These are phyloP conservation scores for Rhagonycha fulva DNA, from an alignment of 2,888 invertebrate species.

Conservation along the genomic window DNA sequence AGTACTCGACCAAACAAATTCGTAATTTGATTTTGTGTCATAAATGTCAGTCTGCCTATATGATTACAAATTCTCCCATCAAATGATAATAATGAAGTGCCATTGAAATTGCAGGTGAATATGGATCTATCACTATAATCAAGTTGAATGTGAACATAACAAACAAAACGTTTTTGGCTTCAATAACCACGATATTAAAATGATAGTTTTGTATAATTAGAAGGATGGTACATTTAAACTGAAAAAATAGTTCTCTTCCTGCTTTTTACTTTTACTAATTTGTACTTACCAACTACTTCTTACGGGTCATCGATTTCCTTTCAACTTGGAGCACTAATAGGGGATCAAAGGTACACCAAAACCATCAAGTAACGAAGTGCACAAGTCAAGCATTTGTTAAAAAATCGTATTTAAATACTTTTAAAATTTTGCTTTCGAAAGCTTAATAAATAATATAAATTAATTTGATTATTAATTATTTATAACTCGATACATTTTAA, in stretches of 20 bases:
- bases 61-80: constrained; percentile 3
- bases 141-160: not conserved
- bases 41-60: constrained; percentile 8
- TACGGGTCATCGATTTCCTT: too few species aligned
- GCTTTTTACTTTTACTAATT: too few species aligned
- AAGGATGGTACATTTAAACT: not conserved
- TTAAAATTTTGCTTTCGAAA: too few species aligned
- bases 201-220: not conserved
- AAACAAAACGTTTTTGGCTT: not conserved
- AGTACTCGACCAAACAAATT: constrained; percentile 8
- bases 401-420: too few species aligned
- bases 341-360: too few species aligned
- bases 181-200: not conserved
- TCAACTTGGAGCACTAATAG: too few species aligned
- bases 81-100: not conserved
- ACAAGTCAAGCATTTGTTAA: too few species aligned
- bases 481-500: too few species aligned
- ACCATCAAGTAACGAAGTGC: too few species aligned
- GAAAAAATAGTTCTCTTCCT: not conserved
- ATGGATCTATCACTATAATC: not conserved
- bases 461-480: too few species aligned
- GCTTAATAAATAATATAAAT: too few species aligned
- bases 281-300: too few species aligned
- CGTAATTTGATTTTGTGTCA: constrained; percentile 13
- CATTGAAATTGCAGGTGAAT: not conserved